phyloP scores from a whole-genome alignment of 2,797 vertebrate genomes.

The Poecilia wingei region DNA sequence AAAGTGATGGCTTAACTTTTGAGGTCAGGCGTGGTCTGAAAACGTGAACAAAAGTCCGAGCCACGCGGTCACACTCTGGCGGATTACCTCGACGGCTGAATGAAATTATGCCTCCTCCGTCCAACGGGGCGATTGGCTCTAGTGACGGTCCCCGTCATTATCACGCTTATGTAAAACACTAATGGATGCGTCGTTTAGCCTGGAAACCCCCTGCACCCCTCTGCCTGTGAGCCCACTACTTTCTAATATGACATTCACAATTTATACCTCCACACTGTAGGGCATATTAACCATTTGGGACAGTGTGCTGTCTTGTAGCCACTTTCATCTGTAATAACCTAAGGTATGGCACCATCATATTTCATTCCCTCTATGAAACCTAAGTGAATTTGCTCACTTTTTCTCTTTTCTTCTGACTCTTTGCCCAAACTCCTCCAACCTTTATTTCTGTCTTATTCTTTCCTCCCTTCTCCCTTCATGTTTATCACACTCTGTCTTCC shows the following conservation, averaged over 20 bases:
- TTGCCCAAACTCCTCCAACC: slow-evolving; percentile 40
- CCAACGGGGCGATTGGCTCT: slow-evolving; percentile 21
- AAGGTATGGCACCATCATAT: slow-evolving; percentile 67
- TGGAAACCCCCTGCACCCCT: slow-evolving; percentile 42
- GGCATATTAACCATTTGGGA: slow-evolving; percentile 69
- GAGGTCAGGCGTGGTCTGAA: slow-evolving; percentile 32
- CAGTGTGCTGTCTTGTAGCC: slow-evolving; percentile 64
- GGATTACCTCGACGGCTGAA: slow-evolving; percentile 23
- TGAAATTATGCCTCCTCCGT: slow-evolving; percentile 40
- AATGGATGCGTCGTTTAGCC: slow-evolving; percentile 48
- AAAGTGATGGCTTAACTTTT: slow-evolving; percentile 19
- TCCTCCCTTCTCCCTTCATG: slow-evolving; percentile 38
- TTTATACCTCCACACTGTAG: slow-evolving; percentile 57
- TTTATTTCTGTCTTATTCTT: slow-evolving; percentile 43
- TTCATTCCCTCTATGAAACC: slow-evolving; percentile 70
- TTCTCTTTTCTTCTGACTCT: slow-evolving; percentile 30
- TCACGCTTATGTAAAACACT: slow-evolving; percentile 60
- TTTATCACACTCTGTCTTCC: slow-evolving; percentile 41
- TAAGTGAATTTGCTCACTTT: slow-evolving; percentile 61
- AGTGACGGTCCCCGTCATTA: slow-evolving; percentile 43
- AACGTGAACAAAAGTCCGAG: slow-evolving; percentile 6
- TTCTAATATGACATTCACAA: slow-evolving; percentile 61
- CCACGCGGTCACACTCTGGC: slow-evolving; percentile 10
- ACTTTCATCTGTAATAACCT: slow-evolving; percentile 75
- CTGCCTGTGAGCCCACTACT: slow-evolving; percentile 13